A percentile compares a stretch with the other conserved stretches of the same genome.
These are phyloP conservation scores for Stenopsyche tienmushanensis DNA, from an alignment of 1,140 invertebrate genomes.

Conservation along the genomic window DNA sequence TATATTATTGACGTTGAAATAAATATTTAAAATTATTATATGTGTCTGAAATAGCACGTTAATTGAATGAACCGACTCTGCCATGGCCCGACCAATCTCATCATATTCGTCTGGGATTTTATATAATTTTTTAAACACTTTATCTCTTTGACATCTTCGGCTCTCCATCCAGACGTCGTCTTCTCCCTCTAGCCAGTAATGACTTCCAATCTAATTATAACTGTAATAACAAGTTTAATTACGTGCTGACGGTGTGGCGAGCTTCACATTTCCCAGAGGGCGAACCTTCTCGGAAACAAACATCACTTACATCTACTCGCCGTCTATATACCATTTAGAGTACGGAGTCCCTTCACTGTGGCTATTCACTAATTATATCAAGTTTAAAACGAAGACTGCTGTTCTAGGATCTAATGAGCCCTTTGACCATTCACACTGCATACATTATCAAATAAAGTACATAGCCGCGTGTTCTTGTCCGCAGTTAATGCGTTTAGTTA, in stretches of 20 bases:
- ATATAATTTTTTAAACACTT: too few relatives aligned
- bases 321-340: constrained; percentile 6
- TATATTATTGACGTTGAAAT: too few relatives aligned
- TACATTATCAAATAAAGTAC: not conserved
- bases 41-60: too few relatives aligned
- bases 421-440: not conserved
- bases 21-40: too few relatives aligned
- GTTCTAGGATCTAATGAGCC: not conserved
- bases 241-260: constrained; percentile 15
- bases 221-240: constrained; percentile 40
- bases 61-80: too few relatives aligned
- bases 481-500: too few relatives aligned
- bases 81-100: too few relatives aligned
- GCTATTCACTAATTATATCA: constrained; percentile 9
- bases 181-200: constrained; percentile 16
- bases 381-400: not conserved
- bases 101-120: too few relatives aligned
- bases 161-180: too few relatives aligned
- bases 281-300: constrained; percentile 10
- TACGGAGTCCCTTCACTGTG: not conserved
- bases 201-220: constrained; percentile 35
- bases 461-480: too few relatives aligned
- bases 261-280: constrained; percentile 11
- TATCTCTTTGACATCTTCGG: too few relatives aligned
- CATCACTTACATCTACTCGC: not conserved